A percentile compares a stretch with the other conserved stretches of the same genome.
Conservation (phyloP, 2,888 invertebrate species). For the Agrochola litura region DNA sequence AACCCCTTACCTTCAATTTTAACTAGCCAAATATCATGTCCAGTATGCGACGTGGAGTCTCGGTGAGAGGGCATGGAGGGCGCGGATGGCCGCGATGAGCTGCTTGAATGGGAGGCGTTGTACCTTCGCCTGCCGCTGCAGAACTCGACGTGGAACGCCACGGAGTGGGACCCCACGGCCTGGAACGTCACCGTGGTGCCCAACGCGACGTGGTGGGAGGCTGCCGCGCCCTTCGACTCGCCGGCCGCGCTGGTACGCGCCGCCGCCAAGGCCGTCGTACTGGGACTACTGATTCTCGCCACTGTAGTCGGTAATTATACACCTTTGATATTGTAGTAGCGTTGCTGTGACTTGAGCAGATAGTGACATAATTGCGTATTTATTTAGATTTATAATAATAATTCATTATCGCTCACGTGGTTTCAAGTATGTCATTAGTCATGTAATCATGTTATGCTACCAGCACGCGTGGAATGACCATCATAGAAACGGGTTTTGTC, state of each 20-base stretch:
- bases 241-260: conserved; percentile 91
- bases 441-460: too few relatives aligned
- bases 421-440: neutral
- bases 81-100: conserved; percentile 85
- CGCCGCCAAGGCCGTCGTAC: conserved; percentile 90
- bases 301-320: conserved; percentile 91
- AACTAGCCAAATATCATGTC: conserved; percentile 43
- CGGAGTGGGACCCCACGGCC: conserved; percentile 78
- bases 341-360: neutral
- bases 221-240: conserved; percentile 87
- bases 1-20: conserved; percentile 16
- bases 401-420: neutral
- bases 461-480: too few relatives aligned
- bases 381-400: neutral
- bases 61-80: conserved; percentile 89
- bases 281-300: conserved; percentile 91
- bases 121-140: conserved; percentile 81
- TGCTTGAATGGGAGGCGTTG: conserved; percentile 86
- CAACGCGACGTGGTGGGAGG: conserved; percentile 84
- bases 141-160: conserved; percentile 83
- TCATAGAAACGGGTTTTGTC: too few relatives aligned
- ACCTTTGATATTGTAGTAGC: conserved; percentile 36
- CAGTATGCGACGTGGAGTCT: conserved; percentile 79
- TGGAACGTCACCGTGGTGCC: conserved; percentile 82
- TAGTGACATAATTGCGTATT: neutral